Evolutionary conservation across 2,797 vertebrate genomes (phyloP).

Genomic region (Carduelis carduelis): DNA sequence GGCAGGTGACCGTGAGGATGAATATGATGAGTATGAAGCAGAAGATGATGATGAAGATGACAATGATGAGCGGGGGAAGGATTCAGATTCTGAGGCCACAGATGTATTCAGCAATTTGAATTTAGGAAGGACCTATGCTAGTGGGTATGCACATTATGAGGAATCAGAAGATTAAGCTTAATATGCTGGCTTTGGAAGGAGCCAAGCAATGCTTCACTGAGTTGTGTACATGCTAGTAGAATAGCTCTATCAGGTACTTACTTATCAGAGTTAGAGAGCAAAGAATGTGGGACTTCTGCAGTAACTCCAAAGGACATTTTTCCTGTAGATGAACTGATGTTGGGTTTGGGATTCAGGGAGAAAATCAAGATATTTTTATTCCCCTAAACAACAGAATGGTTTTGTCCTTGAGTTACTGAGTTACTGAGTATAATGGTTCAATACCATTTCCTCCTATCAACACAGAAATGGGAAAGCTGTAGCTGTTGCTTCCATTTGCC

Average conservation of each 20-base stretch:
- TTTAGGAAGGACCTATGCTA: conserved; percentile 82
- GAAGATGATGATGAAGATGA: conserved; percentile 84
- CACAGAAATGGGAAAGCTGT: neutral
- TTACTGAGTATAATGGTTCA: neutral
- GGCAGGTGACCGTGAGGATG: conserved; percentile 70
- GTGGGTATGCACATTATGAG: conserved; percentile 83
- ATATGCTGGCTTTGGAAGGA: neutral
- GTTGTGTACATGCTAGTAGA: neutral
- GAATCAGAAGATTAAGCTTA: conserved; percentile 70
- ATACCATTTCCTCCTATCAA: neutral
- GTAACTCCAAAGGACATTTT: neutral
- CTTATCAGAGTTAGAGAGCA: neutral
- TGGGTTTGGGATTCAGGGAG: neutral
- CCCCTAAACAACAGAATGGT: neutral
- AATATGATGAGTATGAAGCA: conserved; percentile 77
- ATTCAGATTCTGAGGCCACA: conserved; percentile 76
- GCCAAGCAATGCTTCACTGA: neutral
- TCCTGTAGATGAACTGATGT: neutral
- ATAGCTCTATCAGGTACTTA: neutral
- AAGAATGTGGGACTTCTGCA: neutral
- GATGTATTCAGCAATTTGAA: conserved; percentile 81
- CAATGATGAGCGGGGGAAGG: conserved; percentile 80
- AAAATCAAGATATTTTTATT: neutral
- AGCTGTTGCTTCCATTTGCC: conserved; percentile 44
- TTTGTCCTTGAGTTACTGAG: conserved; percentile 1